phyloP scores from a whole-genome alignment of 2,888 invertebrate species.

The Dinocampus coccinellae region DNA sequence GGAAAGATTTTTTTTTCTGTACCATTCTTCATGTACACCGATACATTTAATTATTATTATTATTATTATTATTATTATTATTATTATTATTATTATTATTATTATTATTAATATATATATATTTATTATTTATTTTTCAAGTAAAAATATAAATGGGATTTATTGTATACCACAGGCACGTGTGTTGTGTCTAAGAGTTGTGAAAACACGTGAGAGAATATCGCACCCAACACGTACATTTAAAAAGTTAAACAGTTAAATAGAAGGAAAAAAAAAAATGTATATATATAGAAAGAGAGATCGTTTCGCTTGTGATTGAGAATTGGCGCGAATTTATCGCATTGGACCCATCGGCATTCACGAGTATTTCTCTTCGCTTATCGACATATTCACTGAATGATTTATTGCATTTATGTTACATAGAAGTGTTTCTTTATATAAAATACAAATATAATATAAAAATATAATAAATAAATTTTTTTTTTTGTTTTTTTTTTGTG shows the following conservation, averaged over 20 bases:
- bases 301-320: slow-evolving; percentile 26
- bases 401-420: neutral
- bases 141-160: neutral
- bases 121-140: too few relatives aligned
- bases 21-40: too few relatives aligned
- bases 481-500: neutral
- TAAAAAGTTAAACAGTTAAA: slow-evolving; percentile 2
- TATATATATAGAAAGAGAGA: slow-evolving; percentile 10
- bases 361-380: slow-evolving; percentile 34
- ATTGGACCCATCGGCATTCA: slow-evolving; percentile 37
- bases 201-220: slow-evolving; percentile 39
- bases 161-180: neutral
- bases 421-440: neutral
- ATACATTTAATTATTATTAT: too few relatives aligned
- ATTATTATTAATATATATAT: too few relatives aligned
- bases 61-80: too few relatives aligned
- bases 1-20: too few relatives aligned
- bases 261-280: slow-evolving; percentile 35
- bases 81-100: too few relatives aligned
- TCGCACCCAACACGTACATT: slow-evolving; percentile 21
- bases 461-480: slow-evolving; percentile 2
- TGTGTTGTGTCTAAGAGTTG: neutral
- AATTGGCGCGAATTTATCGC: slow-evolving; percentile 28
- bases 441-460: neutral
- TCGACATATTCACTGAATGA: slow-evolving; percentile 1